Evolutionary conservation across 2,113 vertebrate species (phyloP), one percentile per base, ranked within the genome.

Genomic region (Dromaius novaehollandiae): DNA sequence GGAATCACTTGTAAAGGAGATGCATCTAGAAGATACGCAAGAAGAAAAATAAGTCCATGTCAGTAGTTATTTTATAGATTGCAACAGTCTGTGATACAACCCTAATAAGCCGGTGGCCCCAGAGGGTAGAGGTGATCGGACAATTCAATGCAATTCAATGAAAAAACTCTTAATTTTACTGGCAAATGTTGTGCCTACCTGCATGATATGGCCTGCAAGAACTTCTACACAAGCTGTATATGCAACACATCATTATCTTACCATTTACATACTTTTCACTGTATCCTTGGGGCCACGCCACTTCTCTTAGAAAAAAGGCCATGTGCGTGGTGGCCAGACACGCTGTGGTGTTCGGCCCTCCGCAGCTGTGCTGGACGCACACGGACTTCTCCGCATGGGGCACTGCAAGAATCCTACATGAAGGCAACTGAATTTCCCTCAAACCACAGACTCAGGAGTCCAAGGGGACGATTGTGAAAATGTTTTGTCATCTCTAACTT

Each of bases 311-410:
- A 36, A 77, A 81, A 51, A 40, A 5, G 6, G 46, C 46, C 26
- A 64, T 3, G 5, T 2, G n/a, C 0, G 1, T 38, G 53, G 46
- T 7, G 10, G 51, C 24, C 6, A 3, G 53, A 17, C 12, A 0
- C 3, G 2, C 51, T 0, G 0, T 7, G 18, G 22, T 64, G 64
- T 44, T 70, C 71, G n/a, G 38, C 30, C 34, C 44, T 69, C 15
- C 66, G 17, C 46, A 48, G 46, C 32, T 69, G 65, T 18, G n/a
- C 36, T 51, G 75, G 36, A 12, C n/a, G 13, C 46, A 24, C 4
- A 1, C 0, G 3, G 66, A 32, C 69, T 80, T 86, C 88, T 94
- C 73, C 0, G 0, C 64, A 1, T 50, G 94, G 56, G 65, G 60
- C 30, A 70, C 56, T 60, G 56, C 56, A 60, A 60, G 56, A 32